phyloP scores from a whole-genome alignment of 2,797 vertebrate genomes.

The Xiphophorus birchmanni region DNA sequence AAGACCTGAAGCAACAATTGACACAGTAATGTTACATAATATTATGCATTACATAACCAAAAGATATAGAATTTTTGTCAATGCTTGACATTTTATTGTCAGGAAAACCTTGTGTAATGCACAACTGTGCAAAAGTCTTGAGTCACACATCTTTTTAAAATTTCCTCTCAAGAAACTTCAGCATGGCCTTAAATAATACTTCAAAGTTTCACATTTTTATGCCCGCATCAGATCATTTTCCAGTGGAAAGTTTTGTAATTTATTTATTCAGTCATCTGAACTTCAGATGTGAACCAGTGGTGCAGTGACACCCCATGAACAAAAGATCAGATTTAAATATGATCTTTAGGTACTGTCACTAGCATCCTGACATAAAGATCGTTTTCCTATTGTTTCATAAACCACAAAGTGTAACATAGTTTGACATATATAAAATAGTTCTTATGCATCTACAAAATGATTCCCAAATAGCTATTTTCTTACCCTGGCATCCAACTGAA shows the following conservation, averaged over 20 bases:
- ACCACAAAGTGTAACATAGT: neutral
- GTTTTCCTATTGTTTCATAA: neutral
- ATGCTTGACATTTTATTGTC: neutral
- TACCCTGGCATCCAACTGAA: neutral
- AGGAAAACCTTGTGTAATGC: neutral
- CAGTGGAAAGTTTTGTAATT: neutral
- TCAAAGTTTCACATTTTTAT: neutral
- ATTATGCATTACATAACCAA: neutral
- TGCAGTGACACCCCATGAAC: neutral
- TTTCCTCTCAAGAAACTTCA: neutral
- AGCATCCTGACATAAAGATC: neutral
- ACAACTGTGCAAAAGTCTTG: neutral
- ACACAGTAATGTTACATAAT: neutral
- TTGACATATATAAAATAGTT: neutral
- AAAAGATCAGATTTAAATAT: neutral
- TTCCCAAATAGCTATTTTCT: constrained; percentile 2
- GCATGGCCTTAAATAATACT: neutral
- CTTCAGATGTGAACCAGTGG: neutral
- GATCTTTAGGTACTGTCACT: neutral
- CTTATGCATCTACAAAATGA: neutral
- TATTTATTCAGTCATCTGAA: neutral
- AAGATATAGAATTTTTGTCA: neutral
- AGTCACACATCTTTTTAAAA: neutral
- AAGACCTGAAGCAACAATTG: neutral
- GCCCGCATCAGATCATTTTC: neutral